Evolutionary conservation across 2,797 vertebrate genomes (phyloP).

Genomic region (Nannoperca obscura): DNA sequence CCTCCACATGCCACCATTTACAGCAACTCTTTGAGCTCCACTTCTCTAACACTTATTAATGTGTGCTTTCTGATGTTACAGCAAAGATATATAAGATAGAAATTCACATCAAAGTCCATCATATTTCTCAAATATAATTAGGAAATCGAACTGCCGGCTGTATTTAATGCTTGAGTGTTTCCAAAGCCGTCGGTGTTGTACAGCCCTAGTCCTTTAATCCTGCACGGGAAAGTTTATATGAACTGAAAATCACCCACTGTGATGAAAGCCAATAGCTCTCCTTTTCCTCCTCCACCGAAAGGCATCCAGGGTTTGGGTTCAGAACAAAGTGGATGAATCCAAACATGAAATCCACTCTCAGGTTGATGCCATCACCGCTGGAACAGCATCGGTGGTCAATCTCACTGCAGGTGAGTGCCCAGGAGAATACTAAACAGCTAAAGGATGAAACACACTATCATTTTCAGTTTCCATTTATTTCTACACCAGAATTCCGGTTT

Average conservation of each 20-base stretch:
- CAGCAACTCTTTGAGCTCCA: constrained; percentile 3
- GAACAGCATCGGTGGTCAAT: constrained; percentile 99
- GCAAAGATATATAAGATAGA: constrained; percentile 30
- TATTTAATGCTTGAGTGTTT: constrained; percentile 59
- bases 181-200: constrained; percentile 58
- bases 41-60: constrained; percentile 7
- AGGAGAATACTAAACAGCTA: constrained; percentile 33
- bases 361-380: constrained; percentile 98
- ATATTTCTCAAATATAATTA: constrained; percentile 59
- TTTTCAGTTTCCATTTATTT: constrained; percentile 36
- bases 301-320: constrained; percentile 99
- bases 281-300: constrained; percentile 77
- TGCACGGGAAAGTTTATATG: constrained; percentile 58
- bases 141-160: constrained; percentile 29
- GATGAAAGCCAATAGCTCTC: constrained; percentile 67
- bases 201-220: constrained; percentile 67
- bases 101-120: constrained; percentile 46
- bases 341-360: constrained; percentile 99
- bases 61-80: constrained; percentile 34
- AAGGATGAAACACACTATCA: neutral
- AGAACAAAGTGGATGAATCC: constrained; percentile 99
- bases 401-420: constrained; percentile 94
- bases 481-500: constrained; percentile 12
- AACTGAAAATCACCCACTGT: constrained; percentile 69
- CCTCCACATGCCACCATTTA: constrained; percentile 12